Evolutionary conservation across 2,888 invertebrate genomes (phyloP).

Genomic region (Chironomus tentans): DNA sequence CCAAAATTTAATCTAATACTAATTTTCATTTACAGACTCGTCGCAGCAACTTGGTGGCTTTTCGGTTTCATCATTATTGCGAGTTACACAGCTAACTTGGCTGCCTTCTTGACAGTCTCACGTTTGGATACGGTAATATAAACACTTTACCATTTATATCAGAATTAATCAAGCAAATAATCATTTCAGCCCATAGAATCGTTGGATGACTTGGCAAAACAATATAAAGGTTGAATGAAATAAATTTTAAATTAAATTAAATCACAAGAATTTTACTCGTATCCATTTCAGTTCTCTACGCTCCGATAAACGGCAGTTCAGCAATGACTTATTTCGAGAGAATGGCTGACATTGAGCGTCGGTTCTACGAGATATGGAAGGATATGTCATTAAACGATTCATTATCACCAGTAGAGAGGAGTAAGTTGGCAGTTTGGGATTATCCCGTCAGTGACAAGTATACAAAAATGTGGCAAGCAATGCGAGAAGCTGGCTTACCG

Average conservation of each 20-base stretch:
- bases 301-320: constrained; percentile 77
- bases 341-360: constrained; percentile 90
- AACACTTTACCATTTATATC: constrained; percentile 41
- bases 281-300: constrained; percentile 63
- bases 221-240: neutral
- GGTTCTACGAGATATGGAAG: constrained; percentile 98
- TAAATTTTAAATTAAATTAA: neutral
- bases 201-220: constrained; percentile 56
- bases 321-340: constrained; percentile 91
- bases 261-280: neutral
- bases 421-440: constrained; percentile 96
- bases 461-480: constrained; percentile 97
- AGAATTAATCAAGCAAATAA: constrained; percentile 66
- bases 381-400: constrained; percentile 95
- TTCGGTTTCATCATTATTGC: constrained; percentile 99
- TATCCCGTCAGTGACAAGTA: constrained; percentile 98
- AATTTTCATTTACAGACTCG: neutral
- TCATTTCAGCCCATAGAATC: constrained; percentile 59
- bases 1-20: no score
- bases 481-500: constrained; percentile 77
- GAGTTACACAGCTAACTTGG: constrained; percentile 95
- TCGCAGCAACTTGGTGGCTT: constrained; percentile 96
- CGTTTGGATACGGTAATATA: constrained; percentile 61
- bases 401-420: constrained; percentile 76
- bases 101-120: constrained; percentile 92